Base-by-base conservation (phyloP, 2,113 vertebrate genomes). In the Anarrhichthys ocellatus region DNA sequence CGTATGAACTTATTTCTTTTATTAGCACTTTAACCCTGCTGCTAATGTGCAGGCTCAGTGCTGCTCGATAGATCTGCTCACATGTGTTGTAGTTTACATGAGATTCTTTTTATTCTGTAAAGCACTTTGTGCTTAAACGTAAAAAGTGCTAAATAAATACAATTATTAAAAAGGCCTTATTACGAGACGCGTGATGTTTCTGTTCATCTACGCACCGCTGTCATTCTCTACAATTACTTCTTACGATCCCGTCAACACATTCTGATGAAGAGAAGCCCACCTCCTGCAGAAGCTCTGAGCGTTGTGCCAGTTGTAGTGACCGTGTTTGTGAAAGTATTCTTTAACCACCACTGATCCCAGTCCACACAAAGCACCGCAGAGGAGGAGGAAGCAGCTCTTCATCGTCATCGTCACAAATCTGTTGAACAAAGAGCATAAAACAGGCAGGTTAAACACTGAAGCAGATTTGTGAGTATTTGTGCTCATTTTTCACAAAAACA, bases 301-400 rank as follows among this genome's bases (percentile, higher is more conserved):
- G 0, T 36, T 2, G 0, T 6, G 0, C 87, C 90, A 92, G 54
- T 15, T 78, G 1, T 0, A 0, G 10, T 3, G 1, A 0, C 0
- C 0, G 0, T 0, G 0, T 0, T 0, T 0, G 24, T 75, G 9
- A 0, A 0, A 0, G 32, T 76, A 85, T 0, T 0, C 0, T 27
- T 2, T 84, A 0, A 0, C 0, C 52, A 84, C n/a, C 44, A 90
- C 82, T 42, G 84, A 75, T 42, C 73, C 80, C 64, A 77, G 63
- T 15, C 36, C 80, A 38, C 40, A 44, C 14, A 2, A 48, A 4
- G 29, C 0, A 1, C 13, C 34, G 59, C 40, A 42, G 62, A 80
- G 15, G 76, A 71, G 1, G 58, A 88, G 62, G 63, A 73, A 1
- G 50, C 6, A 1, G 22, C 9, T 58, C 56, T 69, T 87, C 76